These are phyloP conservation scores for Anaspis maculata DNA, from an alignment of 2,888 invertebrate species.

Conservation along the genomic window DNA sequence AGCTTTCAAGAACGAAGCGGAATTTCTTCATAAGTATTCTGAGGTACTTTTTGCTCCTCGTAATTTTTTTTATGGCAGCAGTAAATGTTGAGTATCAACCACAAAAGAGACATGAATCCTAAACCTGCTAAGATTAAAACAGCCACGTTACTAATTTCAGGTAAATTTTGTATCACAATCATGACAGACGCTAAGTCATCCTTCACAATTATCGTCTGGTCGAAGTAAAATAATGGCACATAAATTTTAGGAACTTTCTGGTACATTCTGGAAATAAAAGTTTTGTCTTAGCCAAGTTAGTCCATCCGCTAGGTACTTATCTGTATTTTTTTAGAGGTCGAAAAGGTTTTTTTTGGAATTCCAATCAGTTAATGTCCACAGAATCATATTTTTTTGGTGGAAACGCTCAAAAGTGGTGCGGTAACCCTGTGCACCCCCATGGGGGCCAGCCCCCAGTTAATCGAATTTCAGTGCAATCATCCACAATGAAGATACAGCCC, in stretches of 20 bases:
- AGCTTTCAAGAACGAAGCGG: constrained; percentile 11
- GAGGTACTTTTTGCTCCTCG: too few relatives aligned
- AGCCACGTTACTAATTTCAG: constrained; percentile 33
- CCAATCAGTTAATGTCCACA: too few relatives aligned
- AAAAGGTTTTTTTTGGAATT: too few relatives aligned
- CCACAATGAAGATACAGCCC: too few relatives aligned
- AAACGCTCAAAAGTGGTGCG: too few relatives aligned
- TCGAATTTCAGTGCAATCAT: too few relatives aligned
- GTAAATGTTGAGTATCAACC: constrained; percentile 21
- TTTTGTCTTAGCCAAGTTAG: not conserved
- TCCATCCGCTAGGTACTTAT: too few relatives aligned
- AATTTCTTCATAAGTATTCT: constrained; percentile 11
- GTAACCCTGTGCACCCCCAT: too few relatives aligned
- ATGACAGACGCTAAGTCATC: constrained; percentile 51
- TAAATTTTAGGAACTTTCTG: constrained; percentile 56
- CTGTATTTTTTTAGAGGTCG: too few relatives aligned
- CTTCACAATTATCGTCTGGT: constrained; percentile 54
- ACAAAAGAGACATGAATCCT: constrained; percentile 24
- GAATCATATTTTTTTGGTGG: too few relatives aligned
- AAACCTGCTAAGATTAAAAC: constrained; percentile 21
- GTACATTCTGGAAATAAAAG: constrained; percentile 51
- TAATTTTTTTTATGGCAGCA: constrained; percentile 19
- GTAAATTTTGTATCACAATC: constrained; percentile 44
- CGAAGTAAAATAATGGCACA: constrained; percentile 71
- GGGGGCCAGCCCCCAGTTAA: too few relatives aligned